phyloP scores from a whole-genome alignment of 35 echinoderm and acorn worm species.

The Ophiothrix spiculata region DNA sequence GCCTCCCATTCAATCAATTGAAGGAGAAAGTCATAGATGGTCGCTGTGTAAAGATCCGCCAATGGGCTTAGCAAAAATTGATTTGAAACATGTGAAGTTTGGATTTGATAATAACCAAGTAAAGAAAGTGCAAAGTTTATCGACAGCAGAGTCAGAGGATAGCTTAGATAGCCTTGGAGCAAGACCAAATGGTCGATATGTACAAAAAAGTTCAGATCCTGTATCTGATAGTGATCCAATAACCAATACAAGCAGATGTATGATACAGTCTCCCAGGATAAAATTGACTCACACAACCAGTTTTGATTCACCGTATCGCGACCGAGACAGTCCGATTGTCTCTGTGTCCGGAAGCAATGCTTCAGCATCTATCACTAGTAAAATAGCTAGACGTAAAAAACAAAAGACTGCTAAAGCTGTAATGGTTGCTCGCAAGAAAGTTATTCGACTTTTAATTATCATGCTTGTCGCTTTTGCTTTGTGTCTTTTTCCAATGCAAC shows the following conservation, averaged over 20 bases:
- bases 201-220: not conserved
- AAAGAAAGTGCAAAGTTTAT: not conserved
- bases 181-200: not conserved
- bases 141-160: not conserved
- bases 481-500: conserved; percentile 79
- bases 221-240: not conserved
- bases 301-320: not conserved
- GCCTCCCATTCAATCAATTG: not conserved
- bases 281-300: not conserved
- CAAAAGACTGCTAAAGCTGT: conserved; percentile 57
- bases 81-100: not conserved
- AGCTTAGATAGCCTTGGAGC: not conserved
- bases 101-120: not conserved
- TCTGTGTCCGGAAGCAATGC: not conserved
- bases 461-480: conserved; percentile 65
- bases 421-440: conserved; percentile 67
- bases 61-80: conserved; percentile 12
- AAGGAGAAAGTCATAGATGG: not conserved
- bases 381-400: conserved; percentile 22
- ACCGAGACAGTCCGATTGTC: not conserved
- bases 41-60: conserved; percentile 13
- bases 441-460: conserved; percentile 64
- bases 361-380: not conserved
- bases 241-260: not conserved
- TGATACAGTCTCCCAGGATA: not conserved